Conservation (phyloP, 1,140 invertebrate genomes). For the Drosophila trapezifrons region DNA sequence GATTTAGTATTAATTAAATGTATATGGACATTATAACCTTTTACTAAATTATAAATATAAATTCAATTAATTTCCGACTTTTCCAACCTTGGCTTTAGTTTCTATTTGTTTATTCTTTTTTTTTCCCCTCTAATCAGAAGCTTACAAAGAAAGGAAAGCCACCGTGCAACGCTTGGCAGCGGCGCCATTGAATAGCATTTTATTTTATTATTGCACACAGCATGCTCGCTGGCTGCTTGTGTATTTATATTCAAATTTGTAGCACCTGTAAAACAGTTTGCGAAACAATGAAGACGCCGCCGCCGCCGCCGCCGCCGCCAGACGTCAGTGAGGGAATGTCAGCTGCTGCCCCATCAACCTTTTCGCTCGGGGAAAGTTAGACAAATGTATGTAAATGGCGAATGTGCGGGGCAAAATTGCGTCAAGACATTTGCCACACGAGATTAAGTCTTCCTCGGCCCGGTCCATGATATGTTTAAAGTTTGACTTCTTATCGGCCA, state of each 20-base stretch:
- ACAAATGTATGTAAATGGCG: conserved; percentile 67
- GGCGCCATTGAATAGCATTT: conserved; percentile 66
- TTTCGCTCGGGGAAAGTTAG: conserved; percentile 57
- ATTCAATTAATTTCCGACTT: no score
- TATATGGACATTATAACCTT: no score
- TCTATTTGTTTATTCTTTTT: background rate
- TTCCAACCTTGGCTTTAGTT: fast-evolving
- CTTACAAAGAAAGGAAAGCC: background rate
- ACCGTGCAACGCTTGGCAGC: conserved; percentile 10
- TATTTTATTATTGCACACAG: conserved; percentile 78
- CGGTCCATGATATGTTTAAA: conserved; percentile 45
- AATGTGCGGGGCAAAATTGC: conserved; percentile 56
- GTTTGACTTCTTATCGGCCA: conserved; percentile 48
- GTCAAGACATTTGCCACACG: conserved; percentile 70
- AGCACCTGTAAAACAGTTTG: conserved; percentile 79
- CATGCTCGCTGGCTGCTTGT: conserved; percentile 53
- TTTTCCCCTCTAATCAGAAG: no score
- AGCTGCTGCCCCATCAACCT: conserved; percentile 39
- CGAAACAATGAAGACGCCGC: conserved; percentile 70
- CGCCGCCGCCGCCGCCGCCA: conserved; percentile 21
- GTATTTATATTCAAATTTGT: conserved; percentile 81
- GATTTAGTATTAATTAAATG: background rate
- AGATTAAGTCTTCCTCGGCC: conserved; percentile 56
- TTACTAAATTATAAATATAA: no score
- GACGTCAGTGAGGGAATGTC: conserved; percentile 45